Evolutionary conservation across 2,797 vertebrate genomes (phyloP).

Genomic region (Poecilia wingei): DNA sequence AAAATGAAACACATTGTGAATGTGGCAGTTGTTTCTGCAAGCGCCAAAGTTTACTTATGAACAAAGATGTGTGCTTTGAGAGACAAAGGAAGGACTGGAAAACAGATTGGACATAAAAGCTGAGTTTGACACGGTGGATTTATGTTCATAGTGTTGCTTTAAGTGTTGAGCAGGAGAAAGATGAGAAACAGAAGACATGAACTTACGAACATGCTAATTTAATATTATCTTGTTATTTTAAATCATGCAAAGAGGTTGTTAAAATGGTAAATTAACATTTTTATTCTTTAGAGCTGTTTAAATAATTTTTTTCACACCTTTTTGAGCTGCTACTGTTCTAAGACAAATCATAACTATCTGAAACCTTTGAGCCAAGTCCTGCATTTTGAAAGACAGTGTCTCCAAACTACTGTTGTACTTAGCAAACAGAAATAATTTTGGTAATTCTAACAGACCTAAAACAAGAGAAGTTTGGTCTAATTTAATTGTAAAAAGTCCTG

Average conservation of each 20-base stretch:
- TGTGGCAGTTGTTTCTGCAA: constrained; percentile 17
- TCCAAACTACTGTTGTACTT: not conserved
- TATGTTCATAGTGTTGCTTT: not conserved
- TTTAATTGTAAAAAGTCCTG: not conserved
- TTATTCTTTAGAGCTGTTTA: not conserved
- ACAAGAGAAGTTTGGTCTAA: not conserved
- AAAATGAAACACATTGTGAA: constrained; percentile 4
- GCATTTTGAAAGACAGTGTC: not conserved
- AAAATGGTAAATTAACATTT: not conserved
- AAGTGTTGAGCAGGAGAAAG: not conserved
- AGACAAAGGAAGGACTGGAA: not conserved
- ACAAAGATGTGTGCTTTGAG: constrained; percentile 2
- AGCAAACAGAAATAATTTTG: not conserved
- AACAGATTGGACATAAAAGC: not conserved
- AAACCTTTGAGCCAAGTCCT: not conserved
- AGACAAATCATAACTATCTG: not conserved
- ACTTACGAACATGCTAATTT: not conserved
- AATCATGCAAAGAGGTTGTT: not conserved
- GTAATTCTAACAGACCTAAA: not conserved
- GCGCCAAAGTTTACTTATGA: constrained; percentile 5
- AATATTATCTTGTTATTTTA: not conserved
- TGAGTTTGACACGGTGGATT: not conserved
- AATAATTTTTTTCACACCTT: too few relatives aligned
- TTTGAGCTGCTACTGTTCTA: not conserved
- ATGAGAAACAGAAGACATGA: not conserved